Evolutionary conservation across 2,113 vertebrate genomes (phyloP).

Genomic region (Polypterus bichir): DNA sequence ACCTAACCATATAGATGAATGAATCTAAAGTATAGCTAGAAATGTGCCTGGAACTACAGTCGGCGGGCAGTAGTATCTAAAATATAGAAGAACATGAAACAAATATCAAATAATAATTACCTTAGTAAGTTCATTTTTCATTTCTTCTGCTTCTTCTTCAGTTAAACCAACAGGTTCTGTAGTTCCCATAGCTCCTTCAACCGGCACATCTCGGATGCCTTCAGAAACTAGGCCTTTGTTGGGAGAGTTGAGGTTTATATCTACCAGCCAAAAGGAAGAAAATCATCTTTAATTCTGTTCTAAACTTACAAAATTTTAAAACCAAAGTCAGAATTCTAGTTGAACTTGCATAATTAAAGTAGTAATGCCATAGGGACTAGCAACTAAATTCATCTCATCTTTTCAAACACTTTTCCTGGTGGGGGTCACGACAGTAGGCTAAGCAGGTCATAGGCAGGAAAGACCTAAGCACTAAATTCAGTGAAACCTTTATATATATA

Average conservation of each 20-base stretch:
- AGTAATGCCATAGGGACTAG: background rate
- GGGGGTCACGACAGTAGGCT: background rate
- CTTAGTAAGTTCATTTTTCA: conserved; percentile 71
- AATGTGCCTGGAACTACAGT: too few species aligned
- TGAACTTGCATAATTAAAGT: background rate
- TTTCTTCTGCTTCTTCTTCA: conserved; percentile 73
- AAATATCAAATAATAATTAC: conserved; percentile 28
- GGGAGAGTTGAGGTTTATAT: conserved; percentile 96
- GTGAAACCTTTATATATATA: too few species aligned
- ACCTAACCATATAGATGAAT: too few species aligned
- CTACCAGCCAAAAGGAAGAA: conserved; percentile 41
- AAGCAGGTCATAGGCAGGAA: too few species aligned
- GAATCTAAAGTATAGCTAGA: too few species aligned
- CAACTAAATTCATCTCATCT: background rate
- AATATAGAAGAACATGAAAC: background rate
- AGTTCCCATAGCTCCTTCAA: conserved; percentile 38
- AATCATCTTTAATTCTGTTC: too few species aligned
- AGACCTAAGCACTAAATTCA: too few species aligned
- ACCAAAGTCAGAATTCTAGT: conserved; percentile 2
- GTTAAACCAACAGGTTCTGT: conserved; percentile 58
- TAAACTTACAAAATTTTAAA: background rate
- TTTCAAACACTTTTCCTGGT: background rate
- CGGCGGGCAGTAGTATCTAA: background rate
- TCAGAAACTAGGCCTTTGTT: conserved; percentile 75
- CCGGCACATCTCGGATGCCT: conserved; percentile 59